Evolutionary conservation across 2,888 invertebrate genomes (phyloP), one percentile per base, ranked within the genome.

Genomic region (Oligia strigilis): DNA sequence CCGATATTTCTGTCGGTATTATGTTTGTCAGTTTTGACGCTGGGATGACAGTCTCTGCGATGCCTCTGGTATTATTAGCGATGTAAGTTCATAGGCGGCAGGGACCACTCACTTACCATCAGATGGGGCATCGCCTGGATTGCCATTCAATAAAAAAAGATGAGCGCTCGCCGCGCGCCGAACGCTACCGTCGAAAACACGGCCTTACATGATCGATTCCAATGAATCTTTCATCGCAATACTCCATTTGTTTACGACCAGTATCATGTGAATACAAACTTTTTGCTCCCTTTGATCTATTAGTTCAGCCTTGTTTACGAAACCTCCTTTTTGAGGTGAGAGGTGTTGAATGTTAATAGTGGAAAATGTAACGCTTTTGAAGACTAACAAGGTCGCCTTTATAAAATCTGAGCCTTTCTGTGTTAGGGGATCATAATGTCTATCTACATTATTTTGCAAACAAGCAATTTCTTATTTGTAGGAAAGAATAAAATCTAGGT

Each of bases 191-290:
- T 40, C 13, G 23, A 58, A 9, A 0, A 49, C 66, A 2, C 19
- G n/a, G 3, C 66, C 43, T 65, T 40, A 82, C 29, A 29, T 72
- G 52, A 75, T 85, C 83, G 80, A 83, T 85, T 80, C 67, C 80
- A 83, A 86, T 86, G 74, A 80, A 83, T 83, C 71, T 76, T 77
- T 86, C 80, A 83, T 86, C 49, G 84, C 65, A 46, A 62, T 43
- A 65, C 29, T 62, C 36, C 23, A 58, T 65, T 85, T 86, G 60
- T 84, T 64, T 82, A 78, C 71, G 72, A 62, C 66, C 58, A 60
- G 70, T 72, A 23, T 85, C 69, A 72, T 67, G n/a, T 60, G 73
- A 75, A 86, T 78, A 67, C 73, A 82, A 78, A 84, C 71, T 60
- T 64, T 14, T 66, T 83, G 36, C 23, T 52, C 17, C 17, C 74